These are phyloP conservation scores for Pogonocichla stellata DNA, from an alignment of 2,113 vertebrate genomes.

Conservation along the genomic window DNA sequence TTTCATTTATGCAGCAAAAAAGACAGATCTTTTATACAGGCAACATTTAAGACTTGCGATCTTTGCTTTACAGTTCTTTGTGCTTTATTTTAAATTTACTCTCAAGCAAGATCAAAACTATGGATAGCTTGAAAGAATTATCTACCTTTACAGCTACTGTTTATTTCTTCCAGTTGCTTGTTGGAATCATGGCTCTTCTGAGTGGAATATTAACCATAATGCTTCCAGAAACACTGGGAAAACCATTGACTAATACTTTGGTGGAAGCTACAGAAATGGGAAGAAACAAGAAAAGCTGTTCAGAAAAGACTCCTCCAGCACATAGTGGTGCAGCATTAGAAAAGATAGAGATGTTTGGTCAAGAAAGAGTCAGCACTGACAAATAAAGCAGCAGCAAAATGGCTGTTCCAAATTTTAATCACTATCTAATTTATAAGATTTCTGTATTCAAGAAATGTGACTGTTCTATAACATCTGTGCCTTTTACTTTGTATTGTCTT, in stretches of 20 bases:
- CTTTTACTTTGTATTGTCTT: conserved; percentile 40
- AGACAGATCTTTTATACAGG: not conserved
- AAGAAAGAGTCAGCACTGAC: not conserved
- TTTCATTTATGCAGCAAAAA: not conserved
- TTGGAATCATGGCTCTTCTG: conserved; percentile 86
- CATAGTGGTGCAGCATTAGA: not conserved
- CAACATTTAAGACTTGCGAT: not conserved
- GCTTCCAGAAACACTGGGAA: conserved; percentile 88
- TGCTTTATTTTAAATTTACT: not conserved
- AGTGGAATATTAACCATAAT: conserved; percentile 83
- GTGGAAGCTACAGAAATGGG: conserved; percentile 80
- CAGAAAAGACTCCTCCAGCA: conserved; percentile 32
- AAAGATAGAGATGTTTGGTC: conserved; percentile 59
- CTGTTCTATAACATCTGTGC: not conserved
- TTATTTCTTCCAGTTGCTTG: conserved; percentile 79
- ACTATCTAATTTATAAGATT: not conserved
- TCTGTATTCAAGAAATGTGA: conserved; percentile 12
- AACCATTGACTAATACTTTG: conserved; percentile 83
- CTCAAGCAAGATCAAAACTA: not conserved
- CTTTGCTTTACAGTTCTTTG: not conserved
- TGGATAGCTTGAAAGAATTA: not conserved
- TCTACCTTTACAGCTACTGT: conserved; percentile 6
- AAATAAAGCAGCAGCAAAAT: conserved; percentile 31
- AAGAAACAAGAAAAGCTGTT: conserved; percentile 24
- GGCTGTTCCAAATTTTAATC: not conserved